Evolutionary conservation across 37 sponge, comb jelly and placozoan species (phyloP).

Genomic region (Halisarca cf. caerulea): DNA sequence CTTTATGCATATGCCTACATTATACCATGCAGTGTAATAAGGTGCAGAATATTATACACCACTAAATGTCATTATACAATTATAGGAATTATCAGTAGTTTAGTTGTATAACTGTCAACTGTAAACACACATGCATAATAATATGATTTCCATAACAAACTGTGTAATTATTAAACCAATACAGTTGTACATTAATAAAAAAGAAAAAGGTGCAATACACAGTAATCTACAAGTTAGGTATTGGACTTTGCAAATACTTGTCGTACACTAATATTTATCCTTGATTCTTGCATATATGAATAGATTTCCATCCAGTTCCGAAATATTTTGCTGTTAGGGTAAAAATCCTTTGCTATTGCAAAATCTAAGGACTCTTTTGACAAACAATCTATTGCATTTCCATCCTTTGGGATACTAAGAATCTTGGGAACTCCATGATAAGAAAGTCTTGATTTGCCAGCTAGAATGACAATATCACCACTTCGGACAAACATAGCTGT

Average conservation of each 20-base stretch:
- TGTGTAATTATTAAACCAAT: too few relatives aligned
- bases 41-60: too few relatives aligned
- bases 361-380: neutral
- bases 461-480: slow-evolving; percentile 91
- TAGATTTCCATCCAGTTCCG: slow-evolving; percentile 44
- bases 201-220: too few relatives aligned
- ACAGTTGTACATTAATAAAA: too few relatives aligned
- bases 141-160: too few relatives aligned
- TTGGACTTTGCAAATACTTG: slow-evolving; percentile 61
- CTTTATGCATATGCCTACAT: too few relatives aligned
- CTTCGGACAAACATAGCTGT: slow-evolving; percentile 66
- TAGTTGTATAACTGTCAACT: too few relatives aligned
- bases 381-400: neutral
- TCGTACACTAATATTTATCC: slow-evolving; percentile 89
- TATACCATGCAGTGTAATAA: too few relatives aligned
- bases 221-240: too few relatives aligned
- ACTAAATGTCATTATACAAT: too few relatives aligned
- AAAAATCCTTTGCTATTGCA: neutral
- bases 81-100: too few relatives aligned
- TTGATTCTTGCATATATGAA: slow-evolving; percentile 61
- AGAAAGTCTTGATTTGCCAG: slow-evolving; percentile 72
- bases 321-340: neutral
- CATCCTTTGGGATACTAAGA: slow-evolving; percentile 27
- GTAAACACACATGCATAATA: too few relatives aligned
- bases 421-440: slow-evolving; percentile 91